Conservation (phyloP, 2,113 vertebrate genomes). For the Tyrannus savana region DNA sequence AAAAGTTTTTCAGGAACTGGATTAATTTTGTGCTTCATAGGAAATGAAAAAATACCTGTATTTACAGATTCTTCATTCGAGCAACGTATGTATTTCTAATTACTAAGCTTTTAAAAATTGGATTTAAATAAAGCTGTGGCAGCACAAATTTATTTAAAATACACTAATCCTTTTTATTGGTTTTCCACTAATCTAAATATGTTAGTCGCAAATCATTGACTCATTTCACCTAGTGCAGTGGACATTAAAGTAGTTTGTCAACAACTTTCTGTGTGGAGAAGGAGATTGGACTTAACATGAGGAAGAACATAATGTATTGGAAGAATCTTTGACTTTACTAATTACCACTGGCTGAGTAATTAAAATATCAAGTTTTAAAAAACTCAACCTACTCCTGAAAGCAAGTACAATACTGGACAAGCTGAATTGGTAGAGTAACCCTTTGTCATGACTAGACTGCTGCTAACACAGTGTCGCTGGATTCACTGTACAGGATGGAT, state of each 20-base stretch:
- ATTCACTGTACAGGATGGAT: background rate
- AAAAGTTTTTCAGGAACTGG: background rate
- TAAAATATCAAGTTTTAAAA: background rate
- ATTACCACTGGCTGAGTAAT: background rate
- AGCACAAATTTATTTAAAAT: background rate
- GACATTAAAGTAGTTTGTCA: background rate
- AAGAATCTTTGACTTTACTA: background rate
- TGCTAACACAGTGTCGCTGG: fast-evolving
- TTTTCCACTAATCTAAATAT: background rate
- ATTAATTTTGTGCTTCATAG: background rate
- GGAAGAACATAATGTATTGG: background rate
- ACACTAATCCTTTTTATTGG: background rate
- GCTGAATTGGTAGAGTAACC: background rate
- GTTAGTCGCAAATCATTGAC: background rate
- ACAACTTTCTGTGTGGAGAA: background rate
- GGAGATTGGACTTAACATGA: background rate
- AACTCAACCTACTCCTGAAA: background rate
- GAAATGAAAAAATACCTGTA: background rate
- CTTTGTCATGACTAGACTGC: background rate
- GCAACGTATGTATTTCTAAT: background rate
- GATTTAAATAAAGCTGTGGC: background rate
- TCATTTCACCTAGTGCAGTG: background rate
- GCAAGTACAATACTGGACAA: background rate
- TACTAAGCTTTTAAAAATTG: background rate
- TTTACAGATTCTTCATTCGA: background rate